Evolutionary conservation across 2,888 invertebrate species (phyloP).

Genomic region (Globia sparganii): DNA sequence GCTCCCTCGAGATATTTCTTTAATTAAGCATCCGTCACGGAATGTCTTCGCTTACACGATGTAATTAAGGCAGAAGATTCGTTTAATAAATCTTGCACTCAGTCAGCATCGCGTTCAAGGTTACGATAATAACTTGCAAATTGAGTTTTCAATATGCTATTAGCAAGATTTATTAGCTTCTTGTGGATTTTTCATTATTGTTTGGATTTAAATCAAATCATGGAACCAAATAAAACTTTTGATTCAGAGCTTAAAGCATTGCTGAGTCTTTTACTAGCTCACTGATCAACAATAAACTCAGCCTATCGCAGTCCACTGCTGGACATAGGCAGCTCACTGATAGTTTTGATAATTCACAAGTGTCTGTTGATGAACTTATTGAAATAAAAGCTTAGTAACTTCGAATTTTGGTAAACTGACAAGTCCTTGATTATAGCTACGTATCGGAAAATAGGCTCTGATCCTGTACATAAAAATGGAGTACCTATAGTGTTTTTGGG

Average conservation of each 20-base stretch:
- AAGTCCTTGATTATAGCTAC: not conserved
- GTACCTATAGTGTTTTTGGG: not conserved
- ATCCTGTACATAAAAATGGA: not conserved
- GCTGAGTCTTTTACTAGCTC: not conserved
- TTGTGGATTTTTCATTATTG: not conserved
- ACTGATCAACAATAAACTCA: too few species aligned
- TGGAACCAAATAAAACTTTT: not conserved
- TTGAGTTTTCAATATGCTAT: conserved; percentile 18
- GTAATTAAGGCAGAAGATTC: conserved; percentile 43
- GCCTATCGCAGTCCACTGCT: too few species aligned
- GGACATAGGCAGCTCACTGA: too few species aligned
- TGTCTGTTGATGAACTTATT: not conserved
- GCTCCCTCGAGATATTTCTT: conserved; percentile 46
- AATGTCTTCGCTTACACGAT: conserved; percentile 42
- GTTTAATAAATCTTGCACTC: conserved; percentile 53
- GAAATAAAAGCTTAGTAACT: not conserved
- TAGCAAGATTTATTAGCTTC: conserved; percentile 12
- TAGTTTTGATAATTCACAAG: not conserved
- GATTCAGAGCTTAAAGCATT: not conserved
- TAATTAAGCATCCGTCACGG: conserved; percentile 57
- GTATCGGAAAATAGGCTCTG: not conserved
- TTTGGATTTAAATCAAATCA: conserved; percentile 12
- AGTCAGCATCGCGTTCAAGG: conserved; percentile 25
- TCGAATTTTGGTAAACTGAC: not conserved
- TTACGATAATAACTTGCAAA: conserved; percentile 41